phyloP scores from a whole-genome alignment of 2,113 vertebrate species.

The Thamnophis sirtalis region DNA sequence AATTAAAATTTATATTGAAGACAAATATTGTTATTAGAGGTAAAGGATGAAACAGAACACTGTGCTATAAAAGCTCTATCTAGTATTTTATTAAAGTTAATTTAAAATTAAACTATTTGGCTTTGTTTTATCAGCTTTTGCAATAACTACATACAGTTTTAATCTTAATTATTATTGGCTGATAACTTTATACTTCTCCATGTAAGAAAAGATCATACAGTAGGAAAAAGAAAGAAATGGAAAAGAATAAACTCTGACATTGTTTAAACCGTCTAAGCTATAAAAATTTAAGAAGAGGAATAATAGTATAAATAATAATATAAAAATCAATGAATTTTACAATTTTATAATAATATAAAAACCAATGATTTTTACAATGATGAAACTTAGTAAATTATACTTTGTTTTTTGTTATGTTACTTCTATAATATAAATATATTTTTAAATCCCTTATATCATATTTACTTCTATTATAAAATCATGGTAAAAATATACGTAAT shows the following conservation, averaged over 20 bases:
- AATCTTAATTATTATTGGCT: background rate
- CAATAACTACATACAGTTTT: background rate
- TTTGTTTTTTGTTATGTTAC: background rate
- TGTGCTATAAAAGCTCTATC: background rate
- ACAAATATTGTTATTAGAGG: background rate
- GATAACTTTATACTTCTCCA: background rate
- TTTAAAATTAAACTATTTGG: background rate
- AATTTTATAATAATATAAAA: background rate
- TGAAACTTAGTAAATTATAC: background rate
- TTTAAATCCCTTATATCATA: background rate
- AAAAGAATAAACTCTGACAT: background rate
- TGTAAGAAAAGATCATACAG: background rate
- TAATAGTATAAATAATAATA: background rate
- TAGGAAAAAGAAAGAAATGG: background rate
- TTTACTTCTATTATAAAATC: constrained; percentile 50
- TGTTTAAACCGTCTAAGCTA: background rate
- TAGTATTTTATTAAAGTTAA: background rate
- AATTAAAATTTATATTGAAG: constrained; percentile 31
- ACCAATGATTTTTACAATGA: fast-evolving
- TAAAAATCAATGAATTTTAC: background rate
- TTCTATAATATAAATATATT: background rate
- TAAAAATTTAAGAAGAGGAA: background rate
- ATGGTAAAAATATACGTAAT: constrained; percentile 47
- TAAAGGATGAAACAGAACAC: background rate
- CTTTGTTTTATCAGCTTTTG: background rate